phyloP scores from a whole-genome alignment of 2,797 vertebrate genomes.

The Clarias platycephalus region DNA sequence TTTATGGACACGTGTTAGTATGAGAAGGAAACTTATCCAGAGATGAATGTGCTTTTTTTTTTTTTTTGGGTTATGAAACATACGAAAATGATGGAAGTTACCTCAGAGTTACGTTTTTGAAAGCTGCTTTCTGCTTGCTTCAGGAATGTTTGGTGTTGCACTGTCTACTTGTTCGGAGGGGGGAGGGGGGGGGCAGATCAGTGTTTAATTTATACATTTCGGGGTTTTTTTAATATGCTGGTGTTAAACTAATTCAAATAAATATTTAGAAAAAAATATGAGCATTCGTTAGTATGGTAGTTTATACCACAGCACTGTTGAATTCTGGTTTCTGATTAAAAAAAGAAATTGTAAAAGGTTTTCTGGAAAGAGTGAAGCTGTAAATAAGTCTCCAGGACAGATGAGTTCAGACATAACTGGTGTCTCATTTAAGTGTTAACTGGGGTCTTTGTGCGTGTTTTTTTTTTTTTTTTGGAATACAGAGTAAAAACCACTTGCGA shows the following conservation, averaged over 20 bases:
- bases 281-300: neutral
- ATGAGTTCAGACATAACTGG: neutral
- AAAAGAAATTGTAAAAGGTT: neutral
- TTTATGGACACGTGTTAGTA: conserved; percentile 73
- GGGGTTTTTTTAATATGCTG: neutral
- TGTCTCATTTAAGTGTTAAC: neutral
- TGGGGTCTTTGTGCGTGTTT: neutral
- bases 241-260: neutral
- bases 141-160: neutral
- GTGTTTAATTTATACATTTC: conserved; percentile 4
- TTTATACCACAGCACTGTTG: neutral
- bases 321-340: neutral
- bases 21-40: conserved; percentile 64
- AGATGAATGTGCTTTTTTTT: conserved; percentile 2
- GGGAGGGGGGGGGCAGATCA: neutral
- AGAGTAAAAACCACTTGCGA: neutral
- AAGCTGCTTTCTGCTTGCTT: neutral
- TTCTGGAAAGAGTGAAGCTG: neutral
- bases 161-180: neutral
- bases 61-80: no score
- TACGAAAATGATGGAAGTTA: neutral
- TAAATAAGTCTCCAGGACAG: neutral
- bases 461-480: neutral
- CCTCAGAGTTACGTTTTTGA: neutral
- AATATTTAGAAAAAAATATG: neutral